Conservation (phyloP, 2,113 vertebrate genomes). For the Urocitellus parryii region DNA sequence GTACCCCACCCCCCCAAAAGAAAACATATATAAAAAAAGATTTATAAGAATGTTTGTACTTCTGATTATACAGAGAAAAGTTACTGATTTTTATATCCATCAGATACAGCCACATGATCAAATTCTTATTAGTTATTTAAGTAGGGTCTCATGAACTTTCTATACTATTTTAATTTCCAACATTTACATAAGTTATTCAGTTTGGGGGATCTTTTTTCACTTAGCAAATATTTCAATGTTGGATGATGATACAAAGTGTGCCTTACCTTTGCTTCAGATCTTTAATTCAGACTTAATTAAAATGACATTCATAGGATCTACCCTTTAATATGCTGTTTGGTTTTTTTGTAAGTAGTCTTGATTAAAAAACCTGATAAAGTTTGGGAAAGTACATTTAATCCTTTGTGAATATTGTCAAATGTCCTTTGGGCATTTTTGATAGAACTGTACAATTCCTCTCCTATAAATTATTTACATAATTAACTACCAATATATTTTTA, state of each 20-base stretch:
- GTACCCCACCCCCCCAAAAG: too few relatives aligned
- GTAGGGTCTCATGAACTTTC: background rate
- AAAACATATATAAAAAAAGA: too few relatives aligned
- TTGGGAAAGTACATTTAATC: background rate
- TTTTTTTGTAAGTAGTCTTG: background rate
- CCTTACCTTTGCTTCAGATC: background rate
- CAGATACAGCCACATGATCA: background rate
- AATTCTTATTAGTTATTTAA: background rate
- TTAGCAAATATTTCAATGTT: background rate
- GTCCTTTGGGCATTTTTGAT: background rate
- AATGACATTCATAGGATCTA: too few relatives aligned
- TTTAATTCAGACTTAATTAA: too few relatives aligned
- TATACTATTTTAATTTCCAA: constrained; percentile 9
- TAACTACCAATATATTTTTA: background rate
- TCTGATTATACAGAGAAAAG: background rate
- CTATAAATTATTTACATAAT: constrained; percentile 9
- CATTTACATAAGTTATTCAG: background rate
- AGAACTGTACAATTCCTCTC: background rate
- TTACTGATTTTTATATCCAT: background rate
- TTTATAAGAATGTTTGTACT: too few relatives aligned
- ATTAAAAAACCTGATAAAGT: background rate
- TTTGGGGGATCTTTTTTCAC: background rate
- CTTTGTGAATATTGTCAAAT: background rate
- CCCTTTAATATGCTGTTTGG: background rate
- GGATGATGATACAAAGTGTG: background rate